A percentile compares a stretch with the other conserved stretches of the same genome.
These are phyloP conservation scores for Leistus spinibarbis DNA, from an alignment of 2,888 invertebrate species.

Conservation along the genomic window DNA sequence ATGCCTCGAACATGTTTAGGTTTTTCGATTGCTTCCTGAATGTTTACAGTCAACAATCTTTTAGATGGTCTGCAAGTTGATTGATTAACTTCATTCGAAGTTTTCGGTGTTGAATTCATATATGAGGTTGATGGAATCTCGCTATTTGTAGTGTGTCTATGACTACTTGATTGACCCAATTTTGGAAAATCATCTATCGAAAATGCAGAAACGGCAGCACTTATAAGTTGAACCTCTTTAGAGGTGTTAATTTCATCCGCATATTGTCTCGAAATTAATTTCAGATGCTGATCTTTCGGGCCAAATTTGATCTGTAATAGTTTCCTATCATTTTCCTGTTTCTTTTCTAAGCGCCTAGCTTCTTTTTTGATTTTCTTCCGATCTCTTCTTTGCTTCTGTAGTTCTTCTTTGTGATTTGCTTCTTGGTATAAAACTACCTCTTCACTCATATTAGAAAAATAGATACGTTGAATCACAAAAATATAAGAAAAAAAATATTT, in stretches of 20 bases:
- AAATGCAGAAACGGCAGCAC: background rate
- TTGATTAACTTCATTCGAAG: background rate
- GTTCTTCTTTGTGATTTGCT: constrained; percentile 36
- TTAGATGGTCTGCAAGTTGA: background rate
- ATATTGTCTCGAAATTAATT: constrained; percentile 42
- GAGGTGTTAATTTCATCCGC: constrained; percentile 19
- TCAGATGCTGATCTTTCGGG: constrained; percentile 40
- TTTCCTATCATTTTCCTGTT: constrained; percentile 39
- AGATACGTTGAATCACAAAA: too few relatives aligned
- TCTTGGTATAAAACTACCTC: background rate
- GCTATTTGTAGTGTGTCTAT: background rate
- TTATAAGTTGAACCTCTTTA: background rate
- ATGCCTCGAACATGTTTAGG: background rate
- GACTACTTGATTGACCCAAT: background rate
- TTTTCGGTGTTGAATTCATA: background rate
- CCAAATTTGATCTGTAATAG: constrained; percentile 38
- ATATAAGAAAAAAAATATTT: too few relatives aligned
- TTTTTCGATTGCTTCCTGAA: constrained; percentile 4
- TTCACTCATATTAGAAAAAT: background rate
- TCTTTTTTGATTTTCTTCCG: constrained; percentile 44
- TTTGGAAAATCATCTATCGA: constrained; percentile 22
- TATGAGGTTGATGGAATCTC: background rate
- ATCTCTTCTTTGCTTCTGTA: constrained; percentile 43
- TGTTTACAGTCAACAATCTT: background rate
- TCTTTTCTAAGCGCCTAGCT: constrained; percentile 39